Evolutionary conservation across 1,140 invertebrate species (phyloP).

Genomic region (Drosophila neocordata): DNA sequence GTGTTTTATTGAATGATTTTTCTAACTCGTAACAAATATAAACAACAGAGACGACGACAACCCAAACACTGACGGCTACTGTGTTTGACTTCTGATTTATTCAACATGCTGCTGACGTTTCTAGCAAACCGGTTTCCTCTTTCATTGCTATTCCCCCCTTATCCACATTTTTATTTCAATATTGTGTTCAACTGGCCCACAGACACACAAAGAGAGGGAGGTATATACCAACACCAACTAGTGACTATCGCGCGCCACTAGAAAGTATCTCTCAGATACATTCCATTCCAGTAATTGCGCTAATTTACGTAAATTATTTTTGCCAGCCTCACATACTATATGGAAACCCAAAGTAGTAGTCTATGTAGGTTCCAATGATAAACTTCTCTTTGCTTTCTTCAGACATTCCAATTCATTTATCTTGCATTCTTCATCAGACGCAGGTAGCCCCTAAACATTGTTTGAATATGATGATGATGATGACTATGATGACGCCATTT

Average conservation of each 20-base stretch:
- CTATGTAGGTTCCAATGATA: not conserved
- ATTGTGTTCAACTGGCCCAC: constrained; percentile 15
- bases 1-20: constrained; percentile 21
- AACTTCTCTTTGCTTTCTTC: constrained; percentile 1
- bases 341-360: constrained; percentile 22
- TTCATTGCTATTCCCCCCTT: not conserved
- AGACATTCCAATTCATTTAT: not conserved
- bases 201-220: not conserved
- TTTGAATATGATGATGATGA: not conserved
- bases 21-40: constrained; percentile 10
- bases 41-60: not conserved
- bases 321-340: constrained; percentile 29
- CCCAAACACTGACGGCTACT: constrained; percentile 7
- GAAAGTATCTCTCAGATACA: constrained; percentile 54
- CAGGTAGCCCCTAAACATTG: constrained; percentile 1
- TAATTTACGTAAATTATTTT: constrained; percentile 67
- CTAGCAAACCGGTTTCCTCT: constrained; percentile 18
- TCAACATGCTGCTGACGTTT: constrained; percentile 16
- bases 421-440: not conserved
- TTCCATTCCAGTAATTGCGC: constrained; percentile 55
- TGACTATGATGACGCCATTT: constrained; percentile 10
- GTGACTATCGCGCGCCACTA: constrained; percentile 19
- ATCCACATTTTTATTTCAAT: not conserved
- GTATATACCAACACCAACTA: not conserved
- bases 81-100: constrained; percentile 3